Evolutionary conservation across 2,797 vertebrate species (phyloP).

Genomic region (Trachops cirrhosus): DNA sequence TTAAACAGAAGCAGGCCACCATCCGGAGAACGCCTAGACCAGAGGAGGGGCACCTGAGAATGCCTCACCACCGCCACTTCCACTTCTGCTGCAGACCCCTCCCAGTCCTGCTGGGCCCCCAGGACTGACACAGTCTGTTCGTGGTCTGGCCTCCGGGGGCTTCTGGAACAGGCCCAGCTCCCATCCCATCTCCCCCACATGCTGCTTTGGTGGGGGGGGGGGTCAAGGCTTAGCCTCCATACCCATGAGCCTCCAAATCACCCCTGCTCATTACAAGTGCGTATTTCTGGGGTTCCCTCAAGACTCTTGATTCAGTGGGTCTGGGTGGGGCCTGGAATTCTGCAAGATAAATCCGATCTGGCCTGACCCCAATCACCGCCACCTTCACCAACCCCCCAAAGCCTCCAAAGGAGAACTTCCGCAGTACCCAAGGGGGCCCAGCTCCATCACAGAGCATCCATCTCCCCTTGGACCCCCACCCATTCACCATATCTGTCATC

Average conservation of each 20-base stretch:
- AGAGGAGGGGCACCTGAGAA: not conserved
- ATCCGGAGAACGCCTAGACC: not conserved
- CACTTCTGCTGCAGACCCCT: not conserved
- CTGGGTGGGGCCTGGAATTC: not conserved
- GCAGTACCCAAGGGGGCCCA: not conserved
- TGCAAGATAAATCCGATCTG: not conserved
- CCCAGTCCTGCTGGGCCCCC: not conserved
- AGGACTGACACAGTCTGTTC: not conserved
- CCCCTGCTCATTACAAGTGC: not conserved
- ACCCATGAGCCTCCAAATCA: not conserved
- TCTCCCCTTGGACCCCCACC: not conserved
- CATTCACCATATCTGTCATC: not conserved
- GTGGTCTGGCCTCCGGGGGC: not conserved
- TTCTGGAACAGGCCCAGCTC: not conserved
- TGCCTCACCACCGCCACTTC: not conserved
- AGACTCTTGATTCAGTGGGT: not conserved
- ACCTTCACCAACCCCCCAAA: not conserved
- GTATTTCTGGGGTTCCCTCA: not conserved
- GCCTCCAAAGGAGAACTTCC: not conserved
- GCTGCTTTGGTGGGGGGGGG: not conserved
- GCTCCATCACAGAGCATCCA: not conserved
- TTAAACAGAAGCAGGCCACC: not conserved
- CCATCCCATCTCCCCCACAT: not conserved
- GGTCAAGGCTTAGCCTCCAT: not conserved
- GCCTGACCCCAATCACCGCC: fast-evolving